Evolutionary conservation across 2,113 vertebrate species (phyloP).

Genomic region (Caracal caracal): DNA sequence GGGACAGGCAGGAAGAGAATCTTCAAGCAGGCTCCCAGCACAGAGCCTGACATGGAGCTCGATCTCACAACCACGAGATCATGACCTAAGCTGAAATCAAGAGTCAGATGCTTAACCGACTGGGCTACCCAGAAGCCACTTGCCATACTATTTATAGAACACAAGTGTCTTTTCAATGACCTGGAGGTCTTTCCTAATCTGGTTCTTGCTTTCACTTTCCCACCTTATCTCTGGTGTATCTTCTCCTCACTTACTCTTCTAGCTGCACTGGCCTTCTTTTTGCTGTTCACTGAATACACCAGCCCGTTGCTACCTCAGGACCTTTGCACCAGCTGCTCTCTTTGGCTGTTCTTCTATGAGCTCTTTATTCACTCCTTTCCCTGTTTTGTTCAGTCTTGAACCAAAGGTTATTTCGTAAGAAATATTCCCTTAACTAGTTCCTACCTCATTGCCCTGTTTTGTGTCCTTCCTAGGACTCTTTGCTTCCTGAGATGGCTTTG

Average conservation of each 20-base stretch:
- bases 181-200: neutral
- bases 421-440: neutral
- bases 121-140: too few species aligned
- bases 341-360: neutral
- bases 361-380: neutral
- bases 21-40: too few species aligned
- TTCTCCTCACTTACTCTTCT: neutral
- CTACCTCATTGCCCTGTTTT: neutral
- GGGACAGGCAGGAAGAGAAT: too few species aligned
- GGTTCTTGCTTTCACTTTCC: neutral
- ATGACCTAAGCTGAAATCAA: too few species aligned
- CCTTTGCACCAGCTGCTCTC: neutral
- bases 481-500: neutral
- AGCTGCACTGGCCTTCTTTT: neutral
- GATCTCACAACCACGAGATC: too few species aligned
- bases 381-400: neutral
- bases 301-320: neutral
- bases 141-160: neutral
- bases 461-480: neutral
- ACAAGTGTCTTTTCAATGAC: neutral
- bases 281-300: neutral
- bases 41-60: too few species aligned
- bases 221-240: neutral
- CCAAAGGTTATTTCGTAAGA: conserved; percentile 3
- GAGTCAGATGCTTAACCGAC: too few species aligned